A percentile compares a stretch with the other conserved stretches of the same genome.
Evolutionary conservation across 2,888 invertebrate genomes (phyloP).

Genomic region (Alloplasta piceator): DNA sequence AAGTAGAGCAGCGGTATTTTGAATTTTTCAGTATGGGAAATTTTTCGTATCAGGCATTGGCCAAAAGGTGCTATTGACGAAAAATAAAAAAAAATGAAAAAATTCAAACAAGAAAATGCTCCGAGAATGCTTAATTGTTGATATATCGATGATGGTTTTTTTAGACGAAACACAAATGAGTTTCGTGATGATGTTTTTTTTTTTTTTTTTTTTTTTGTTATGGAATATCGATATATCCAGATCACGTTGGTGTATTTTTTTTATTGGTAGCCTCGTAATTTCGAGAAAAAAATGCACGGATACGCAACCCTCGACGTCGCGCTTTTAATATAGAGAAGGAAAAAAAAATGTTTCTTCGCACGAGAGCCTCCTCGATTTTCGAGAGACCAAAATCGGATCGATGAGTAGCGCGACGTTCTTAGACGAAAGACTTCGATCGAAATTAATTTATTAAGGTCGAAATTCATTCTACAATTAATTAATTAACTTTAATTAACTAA

Average conservation of each 20-base stretch:
- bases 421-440: not conserved
- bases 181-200: slow-evolving; percentile 11
- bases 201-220: slow-evolving; percentile 17
- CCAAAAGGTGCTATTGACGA: slow-evolving; percentile 40
- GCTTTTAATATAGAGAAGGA: slow-evolving; percentile 42
- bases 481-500: too few species aligned
- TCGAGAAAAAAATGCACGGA: slow-evolving; percentile 22
- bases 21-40: slow-evolving; percentile 19
- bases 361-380: slow-evolving; percentile 48
- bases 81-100: not conserved
- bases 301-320: slow-evolving; percentile 23
- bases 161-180: slow-evolving; percentile 17
- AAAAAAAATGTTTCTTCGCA: slow-evolving; percentile 31
- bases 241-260: slow-evolving; percentile 11
- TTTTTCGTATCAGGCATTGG: slow-evolving; percentile 29
- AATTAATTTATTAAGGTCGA: not conserved
- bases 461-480: slow-evolving; percentile 18
- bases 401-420: slow-evolving; percentile 22
- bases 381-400: slow-evolving; percentile 54
- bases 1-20: slow-evolving; percentile 18
- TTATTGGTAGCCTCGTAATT: slow-evolving; percentile 17
- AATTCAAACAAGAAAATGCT: not conserved
- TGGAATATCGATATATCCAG: slow-evolving; percentile 42
- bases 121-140: slow-evolving; percentile 9
- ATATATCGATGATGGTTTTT: slow-evolving; percentile 27